Base-by-base conservation (phyloP, 1,140 invertebrate genomes). In the Heterodera schachtii region DNA sequence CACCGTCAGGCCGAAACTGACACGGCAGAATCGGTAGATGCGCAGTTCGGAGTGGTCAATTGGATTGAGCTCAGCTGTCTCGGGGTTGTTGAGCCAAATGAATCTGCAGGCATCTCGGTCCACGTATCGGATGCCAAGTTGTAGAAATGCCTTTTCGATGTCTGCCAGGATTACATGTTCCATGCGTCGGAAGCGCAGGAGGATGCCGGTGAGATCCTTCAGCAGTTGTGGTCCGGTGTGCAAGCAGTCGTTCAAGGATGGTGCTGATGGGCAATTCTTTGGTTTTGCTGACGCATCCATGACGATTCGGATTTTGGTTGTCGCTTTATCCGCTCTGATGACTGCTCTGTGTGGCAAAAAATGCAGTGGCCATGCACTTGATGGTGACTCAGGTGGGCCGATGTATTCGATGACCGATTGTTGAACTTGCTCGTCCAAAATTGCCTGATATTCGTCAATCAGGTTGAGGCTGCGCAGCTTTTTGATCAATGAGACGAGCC, bases 231-330 rank as follows among this genome's bases (percentile, higher is more conserved):
- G 75, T 2, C 75, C 75, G 16, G 46, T 76, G 66, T 77, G 46
- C 16, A 77, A 41, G 49, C 75, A 77, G 16, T 77, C 16, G 31
- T 77, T 77, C 6, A 77, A 21, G 5, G 75, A 77, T 41, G 49
- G 49, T 64, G 49, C 64, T n/a, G 21, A 64, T 2, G 21, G 21
- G n/a, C n/a, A n/a, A 43, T 19, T n/a, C 7, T 43, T 43, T 64
- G 75, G 49, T 77, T 49, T 75, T 1, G 75, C 75, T n/a, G 43
- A 46, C 1, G 49, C 75, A 31, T 77, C 75, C 49, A 60, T 60
- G 6, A 77, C 75, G n/a, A 77, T 67, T 77, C 75, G 19, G n/a
- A 77, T 19, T 3, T 77, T 77, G 5, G 75, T 77, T 21, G 19
- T n/a, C 0, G 19, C 67, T 77, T 77, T 77, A 11, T 77, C 75